Evolutionary conservation across 1,140 invertebrate genomes (phyloP).

Genomic region (Nasonia longicornis): DNA sequence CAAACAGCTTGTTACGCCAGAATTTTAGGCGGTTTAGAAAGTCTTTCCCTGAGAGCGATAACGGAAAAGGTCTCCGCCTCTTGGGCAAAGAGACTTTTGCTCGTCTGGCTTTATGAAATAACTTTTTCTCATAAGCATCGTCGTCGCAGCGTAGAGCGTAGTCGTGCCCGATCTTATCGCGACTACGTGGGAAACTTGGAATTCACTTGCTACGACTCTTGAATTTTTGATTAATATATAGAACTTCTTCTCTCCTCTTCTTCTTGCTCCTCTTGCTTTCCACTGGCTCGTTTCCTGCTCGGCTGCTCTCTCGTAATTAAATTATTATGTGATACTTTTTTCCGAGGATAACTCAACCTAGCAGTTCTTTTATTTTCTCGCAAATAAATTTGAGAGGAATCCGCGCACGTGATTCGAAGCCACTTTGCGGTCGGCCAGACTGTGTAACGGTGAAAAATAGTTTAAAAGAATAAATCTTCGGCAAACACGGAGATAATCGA

Average conservation of each 20-base stretch:
- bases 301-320: too few species aligned
- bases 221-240: background rate
- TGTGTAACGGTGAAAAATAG: too few species aligned
- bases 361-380: too few species aligned
- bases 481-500: background rate
- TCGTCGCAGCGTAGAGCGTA: background rate
- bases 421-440: too few species aligned
- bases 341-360: too few species aligned
- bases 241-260: background rate
- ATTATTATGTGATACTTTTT: too few species aligned
- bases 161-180: conserved; percentile 4
- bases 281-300: too few species aligned
- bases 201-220: background rate
- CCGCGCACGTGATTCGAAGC: too few species aligned
- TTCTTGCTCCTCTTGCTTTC: too few species aligned
- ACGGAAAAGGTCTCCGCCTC: background rate
- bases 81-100: background rate
- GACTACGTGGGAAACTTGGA: background rate
- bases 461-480: background rate
- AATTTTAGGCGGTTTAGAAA: conserved; percentile 26
- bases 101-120: conserved; percentile 11
- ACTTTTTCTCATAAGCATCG: conserved; percentile 7
- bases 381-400: too few species aligned
- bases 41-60: conserved; percentile 2
- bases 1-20: background rate